A percentile compares a stretch with the other conserved stretches of the same genome.
phyloP scores from a whole-genome alignment of 30 jellyfish, hydroid and myxozoan genomes.

The Aurelia coerulea region DNA sequence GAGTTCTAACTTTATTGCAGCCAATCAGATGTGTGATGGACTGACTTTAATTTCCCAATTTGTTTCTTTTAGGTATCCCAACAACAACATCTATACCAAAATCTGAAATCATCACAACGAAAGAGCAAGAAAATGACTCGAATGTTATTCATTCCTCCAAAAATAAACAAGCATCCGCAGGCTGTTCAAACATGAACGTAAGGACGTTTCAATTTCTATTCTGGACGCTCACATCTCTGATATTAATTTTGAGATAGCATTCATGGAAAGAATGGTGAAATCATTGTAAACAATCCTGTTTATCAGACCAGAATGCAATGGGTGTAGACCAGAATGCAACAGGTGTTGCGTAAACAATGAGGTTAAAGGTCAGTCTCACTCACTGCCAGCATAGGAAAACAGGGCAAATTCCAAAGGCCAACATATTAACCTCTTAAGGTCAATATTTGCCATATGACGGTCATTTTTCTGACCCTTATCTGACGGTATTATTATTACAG shows the following conservation, averaged over 20 bases:
- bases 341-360: background rate
- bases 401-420: too few relatives aligned
- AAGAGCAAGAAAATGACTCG: slow-evolving; percentile 7
- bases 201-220: slow-evolving; percentile 47
- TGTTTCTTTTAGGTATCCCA: background rate
- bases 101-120: background rate
- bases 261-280: background rate
- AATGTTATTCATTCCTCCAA: background rate
- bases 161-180: slow-evolving; percentile 14
- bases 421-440: too few relatives aligned
- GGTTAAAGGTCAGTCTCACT: too few relatives aligned
- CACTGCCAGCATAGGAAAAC: too few relatives aligned
- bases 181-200: background rate
- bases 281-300: background rate
- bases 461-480: too few relatives aligned
- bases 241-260: slow-evolving; percentile 50
- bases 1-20: too few relatives aligned
- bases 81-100: slow-evolving; percentile 8
- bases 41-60: background rate
- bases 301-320: background rate
- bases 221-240: slow-evolving; percentile 54
- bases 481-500: too few relatives aligned
- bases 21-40: too few relatives aligned
- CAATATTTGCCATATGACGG: too few relatives aligned
- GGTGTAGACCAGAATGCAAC: background rate